Evolutionary conservation across 1,140 invertebrate species (phyloP).

Genomic region (Micrasema longulum): DNA sequence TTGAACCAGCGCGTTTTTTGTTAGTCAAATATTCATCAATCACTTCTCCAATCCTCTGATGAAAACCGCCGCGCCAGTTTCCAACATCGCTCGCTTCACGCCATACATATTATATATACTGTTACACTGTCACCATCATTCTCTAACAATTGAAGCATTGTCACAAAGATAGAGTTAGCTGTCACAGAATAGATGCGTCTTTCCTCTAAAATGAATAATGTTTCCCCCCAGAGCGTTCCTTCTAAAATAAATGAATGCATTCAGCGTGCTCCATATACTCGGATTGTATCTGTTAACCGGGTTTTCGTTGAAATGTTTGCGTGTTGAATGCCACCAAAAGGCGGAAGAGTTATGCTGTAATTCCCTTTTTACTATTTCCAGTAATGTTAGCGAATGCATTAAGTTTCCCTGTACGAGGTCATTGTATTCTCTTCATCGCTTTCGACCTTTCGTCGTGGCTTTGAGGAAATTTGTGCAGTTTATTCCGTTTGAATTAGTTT

Average conservation of each 20-base stretch:
- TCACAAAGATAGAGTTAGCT: neutral
- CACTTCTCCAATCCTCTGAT: neutral
- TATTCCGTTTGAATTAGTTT: conserved; percentile 8
- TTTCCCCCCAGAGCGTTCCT: neutral
- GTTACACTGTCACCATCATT: conserved; percentile 1
- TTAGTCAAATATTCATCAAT: neutral
- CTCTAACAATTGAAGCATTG: conserved; percentile 6
- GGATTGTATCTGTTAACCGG: neutral
- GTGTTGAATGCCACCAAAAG: neutral
- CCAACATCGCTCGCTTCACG: too few species aligned
- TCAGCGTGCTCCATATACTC: neutral
- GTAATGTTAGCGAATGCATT: neutral
- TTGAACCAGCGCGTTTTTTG: too few species aligned
- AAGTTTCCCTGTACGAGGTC: conserved; percentile 15
- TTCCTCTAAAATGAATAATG: conserved; percentile 15
- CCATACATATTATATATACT: neutral
- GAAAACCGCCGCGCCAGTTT: too few species aligned
- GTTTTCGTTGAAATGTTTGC: neutral
- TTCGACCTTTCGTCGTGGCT: conserved; percentile 5
- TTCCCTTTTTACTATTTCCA: conserved; percentile 13
- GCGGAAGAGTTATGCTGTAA: neutral
- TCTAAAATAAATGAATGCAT: neutral
- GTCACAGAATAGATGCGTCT: neutral
- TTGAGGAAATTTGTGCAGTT: conserved; percentile 26
- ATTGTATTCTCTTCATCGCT: conserved; percentile 17